phyloP scores from a whole-genome alignment of 35 echinoderm and acorn worm species.

The Stichopus chloronotus region DNA sequence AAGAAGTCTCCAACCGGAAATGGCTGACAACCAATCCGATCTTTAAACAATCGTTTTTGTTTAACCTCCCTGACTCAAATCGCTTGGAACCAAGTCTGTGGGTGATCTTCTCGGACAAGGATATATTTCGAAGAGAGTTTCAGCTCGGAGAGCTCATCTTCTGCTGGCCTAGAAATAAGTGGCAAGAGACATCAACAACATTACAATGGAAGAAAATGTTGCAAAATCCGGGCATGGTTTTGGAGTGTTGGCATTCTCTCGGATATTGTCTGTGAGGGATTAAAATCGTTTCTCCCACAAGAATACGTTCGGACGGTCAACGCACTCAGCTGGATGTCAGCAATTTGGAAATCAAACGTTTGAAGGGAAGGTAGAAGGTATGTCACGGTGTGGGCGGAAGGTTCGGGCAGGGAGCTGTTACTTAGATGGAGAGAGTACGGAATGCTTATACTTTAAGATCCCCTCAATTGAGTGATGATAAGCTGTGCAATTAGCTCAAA shows the following conservation, averaged over 20 bases:
- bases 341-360: too few relatives aligned
- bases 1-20: background rate
- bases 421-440: too few relatives aligned
- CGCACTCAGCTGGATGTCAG: too few relatives aligned
- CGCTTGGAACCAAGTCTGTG: background rate
- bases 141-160: background rate
- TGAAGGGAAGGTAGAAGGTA: too few relatives aligned
- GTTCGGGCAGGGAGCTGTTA: too few relatives aligned
- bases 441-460: too few relatives aligned
- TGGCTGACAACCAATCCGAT: background rate
- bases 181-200: slow-evolving; percentile 9
- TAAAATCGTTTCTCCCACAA: too few relatives aligned
- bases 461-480: too few relatives aligned
- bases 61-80: background rate
- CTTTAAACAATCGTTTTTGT: slow-evolving; percentile 11
- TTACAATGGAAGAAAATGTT: slow-evolving; percentile 24
- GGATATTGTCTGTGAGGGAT: background rate
- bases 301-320: too few relatives aligned
- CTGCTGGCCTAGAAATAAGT: slow-evolving; percentile 1
- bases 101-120: background rate
- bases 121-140: background rate
- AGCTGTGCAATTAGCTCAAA: too few relatives aligned
- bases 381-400: too few relatives aligned
- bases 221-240: background rate
- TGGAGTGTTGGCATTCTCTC: background rate